A percentile compares a stretch with the other conserved stretches of the same genome.
Conservation (phyloP, 2,797 vertebrate species). For the Neosilurus mollespiculum region DNA sequence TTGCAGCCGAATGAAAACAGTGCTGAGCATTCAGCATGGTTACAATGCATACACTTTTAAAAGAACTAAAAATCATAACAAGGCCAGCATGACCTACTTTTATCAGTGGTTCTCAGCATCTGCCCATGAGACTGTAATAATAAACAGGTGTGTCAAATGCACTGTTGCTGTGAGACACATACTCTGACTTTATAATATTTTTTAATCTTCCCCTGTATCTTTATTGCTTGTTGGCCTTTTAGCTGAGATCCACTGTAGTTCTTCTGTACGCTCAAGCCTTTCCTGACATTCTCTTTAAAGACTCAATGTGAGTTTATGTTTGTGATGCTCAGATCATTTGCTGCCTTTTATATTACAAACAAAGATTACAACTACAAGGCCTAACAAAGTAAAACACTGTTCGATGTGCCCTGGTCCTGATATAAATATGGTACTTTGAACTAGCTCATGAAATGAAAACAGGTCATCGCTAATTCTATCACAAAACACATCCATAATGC, state of each 20-base stretch:
- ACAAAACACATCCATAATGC: slow-evolving; percentile 62
- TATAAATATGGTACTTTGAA: slow-evolving; percentile 19
- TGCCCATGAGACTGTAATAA: slow-evolving; percentile 25
- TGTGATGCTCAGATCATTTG: not conserved
- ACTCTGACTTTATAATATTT: slow-evolving; percentile 17
- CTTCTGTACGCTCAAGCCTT: not conserved
- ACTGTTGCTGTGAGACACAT: slow-evolving; percentile 34
- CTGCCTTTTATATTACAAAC: slow-evolving; percentile 6
- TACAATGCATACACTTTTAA: not conserved
- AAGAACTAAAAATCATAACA: slow-evolving; percentile 4
- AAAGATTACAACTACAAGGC: slow-evolving; percentile 21
- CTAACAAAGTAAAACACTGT: slow-evolving; percentile 14
- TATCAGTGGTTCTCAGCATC: slow-evolving; percentile 29
- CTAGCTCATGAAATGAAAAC: slow-evolving; percentile 59
- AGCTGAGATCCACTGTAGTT: too few species aligned
- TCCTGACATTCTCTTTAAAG: not conserved
- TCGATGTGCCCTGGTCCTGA: not conserved
- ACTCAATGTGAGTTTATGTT: not conserved
- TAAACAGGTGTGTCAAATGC: slow-evolving; percentile 33
- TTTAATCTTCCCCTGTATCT: too few species aligned
- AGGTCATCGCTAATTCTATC: slow-evolving; percentile 68
- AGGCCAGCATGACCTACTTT: not conserved
- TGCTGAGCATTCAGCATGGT: not conserved
- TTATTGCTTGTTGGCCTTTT: too few species aligned
- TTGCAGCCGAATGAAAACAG: slow-evolving; percentile 3